Evolutionary conservation across 2,113 vertebrate genomes (phyloP).

Genomic region (Nycticorax nycticorax): DNA sequence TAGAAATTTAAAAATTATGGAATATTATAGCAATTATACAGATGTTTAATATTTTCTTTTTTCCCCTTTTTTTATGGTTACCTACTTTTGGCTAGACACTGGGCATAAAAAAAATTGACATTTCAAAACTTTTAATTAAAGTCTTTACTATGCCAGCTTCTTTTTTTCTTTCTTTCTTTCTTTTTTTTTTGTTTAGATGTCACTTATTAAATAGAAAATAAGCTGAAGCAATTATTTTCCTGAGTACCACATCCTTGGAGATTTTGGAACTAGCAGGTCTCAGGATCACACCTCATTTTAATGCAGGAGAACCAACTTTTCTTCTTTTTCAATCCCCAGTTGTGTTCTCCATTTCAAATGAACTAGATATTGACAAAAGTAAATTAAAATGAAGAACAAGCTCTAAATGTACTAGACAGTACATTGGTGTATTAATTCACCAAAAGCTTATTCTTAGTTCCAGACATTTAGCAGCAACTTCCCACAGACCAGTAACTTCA

Average conservation of each 20-base stretch:
- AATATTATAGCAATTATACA: neutral
- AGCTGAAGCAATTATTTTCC: neutral
- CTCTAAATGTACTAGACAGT: neutral
- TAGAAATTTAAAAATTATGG: neutral
- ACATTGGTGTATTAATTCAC: neutral
- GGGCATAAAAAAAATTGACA: neutral
- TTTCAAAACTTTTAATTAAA: neutral
- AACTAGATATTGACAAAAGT: neutral
- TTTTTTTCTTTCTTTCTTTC: neutral
- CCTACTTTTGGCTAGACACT: neutral
- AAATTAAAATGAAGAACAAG: neutral
- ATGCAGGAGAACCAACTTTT: neutral
- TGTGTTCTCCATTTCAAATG: neutral
- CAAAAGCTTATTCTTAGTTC: neutral
- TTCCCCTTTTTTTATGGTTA: neutral
- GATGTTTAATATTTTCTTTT: neutral
- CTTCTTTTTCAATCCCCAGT: neutral
- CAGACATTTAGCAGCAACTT: neutral
- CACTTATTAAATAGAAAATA: neutral
- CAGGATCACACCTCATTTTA: constrained; percentile 2
- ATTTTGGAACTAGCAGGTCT: neutral
- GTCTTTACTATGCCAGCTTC: neutral
- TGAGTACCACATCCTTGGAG: neutral
- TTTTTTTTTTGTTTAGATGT: neutral
- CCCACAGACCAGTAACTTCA: neutral